Percentiles rank a stretch among this genome's conserved stretches.
These are phyloP conservation scores for Rosalia funebris DNA, from an alignment of 2,888 invertebrate genomes.

Conservation along the genomic window DNA sequence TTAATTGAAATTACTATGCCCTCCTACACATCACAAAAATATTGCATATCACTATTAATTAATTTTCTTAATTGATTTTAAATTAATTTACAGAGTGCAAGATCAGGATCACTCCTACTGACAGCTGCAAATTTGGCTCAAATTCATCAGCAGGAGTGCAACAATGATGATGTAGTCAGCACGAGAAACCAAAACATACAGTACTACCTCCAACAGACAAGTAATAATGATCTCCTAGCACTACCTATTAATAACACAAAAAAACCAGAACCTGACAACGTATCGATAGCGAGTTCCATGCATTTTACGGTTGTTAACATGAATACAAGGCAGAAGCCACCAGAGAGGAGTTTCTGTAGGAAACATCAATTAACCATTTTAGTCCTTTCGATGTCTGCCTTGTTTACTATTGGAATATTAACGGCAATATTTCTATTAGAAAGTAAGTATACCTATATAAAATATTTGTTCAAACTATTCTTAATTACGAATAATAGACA, in stretches of 20 bases:
- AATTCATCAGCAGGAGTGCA: slow-evolving; percentile 53
- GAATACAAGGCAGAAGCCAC: slow-evolving; percentile 65
- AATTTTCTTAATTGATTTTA: no score
- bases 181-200: slow-evolving; percentile 58
- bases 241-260: slow-evolving; percentile 29
- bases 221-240: slow-evolving; percentile 37
- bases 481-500: no score
- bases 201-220: slow-evolving; percentile 56
- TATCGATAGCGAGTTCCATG: slow-evolving; percentile 85
- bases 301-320: slow-evolving; percentile 88
- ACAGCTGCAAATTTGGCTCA: slow-evolving; percentile 78
- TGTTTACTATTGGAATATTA: slow-evolving; percentile 83
- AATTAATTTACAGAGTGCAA: slow-evolving; percentile 82
- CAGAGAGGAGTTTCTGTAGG: slow-evolving; percentile 76
- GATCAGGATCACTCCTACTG: slow-evolving; percentile 81
- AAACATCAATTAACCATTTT: slow-evolving; percentile 84
- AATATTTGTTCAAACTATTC: background rate
- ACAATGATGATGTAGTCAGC: slow-evolving; percentile 41
- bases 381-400: slow-evolving; percentile 83
- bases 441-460: slow-evolving; percentile 71
- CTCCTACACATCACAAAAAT: no score
- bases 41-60: no score
- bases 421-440: slow-evolving; percentile 85
- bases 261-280: slow-evolving; percentile 69
- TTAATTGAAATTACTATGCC: no score